These are phyloP conservation scores for Enhydra lutris DNA, from an alignment of 2,113 vertebrate species.

Conservation along the genomic window DNA sequence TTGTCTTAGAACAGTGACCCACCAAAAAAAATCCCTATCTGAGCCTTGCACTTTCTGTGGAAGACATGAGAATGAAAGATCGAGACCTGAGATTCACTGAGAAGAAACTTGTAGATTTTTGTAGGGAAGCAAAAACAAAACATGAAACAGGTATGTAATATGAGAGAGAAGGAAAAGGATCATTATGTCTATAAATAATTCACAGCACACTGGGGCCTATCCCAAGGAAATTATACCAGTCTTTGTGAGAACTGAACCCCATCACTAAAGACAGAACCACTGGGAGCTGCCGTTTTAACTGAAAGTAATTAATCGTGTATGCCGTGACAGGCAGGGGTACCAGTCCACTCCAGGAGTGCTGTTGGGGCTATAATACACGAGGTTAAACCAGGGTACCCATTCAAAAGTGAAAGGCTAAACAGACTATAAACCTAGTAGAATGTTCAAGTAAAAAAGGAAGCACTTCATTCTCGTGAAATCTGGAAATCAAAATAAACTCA, in stretches of 20 bases:
- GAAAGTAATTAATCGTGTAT: not conserved
- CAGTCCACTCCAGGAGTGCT: fast-evolving
- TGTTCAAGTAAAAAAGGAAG: not conserved
- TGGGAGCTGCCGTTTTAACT: not conserved
- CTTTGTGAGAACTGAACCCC: not conserved
- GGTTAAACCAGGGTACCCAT: not conserved
- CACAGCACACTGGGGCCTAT: not conserved
- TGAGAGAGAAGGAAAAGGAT: not conserved
- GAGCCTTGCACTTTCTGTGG: not conserved
- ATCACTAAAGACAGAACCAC: not conserved
- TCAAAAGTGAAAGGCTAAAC: not conserved
- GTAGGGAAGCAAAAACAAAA: not conserved
- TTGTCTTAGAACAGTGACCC: not conserved
- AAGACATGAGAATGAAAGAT: not conserved
- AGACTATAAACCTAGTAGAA: not conserved
- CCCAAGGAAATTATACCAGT: not conserved
- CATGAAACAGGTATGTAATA: not conserved
- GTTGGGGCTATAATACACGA: not conserved
- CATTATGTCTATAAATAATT: not conserved
- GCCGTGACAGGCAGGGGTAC: fast-evolving
- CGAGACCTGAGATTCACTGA: not conserved
- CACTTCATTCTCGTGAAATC: not conserved
- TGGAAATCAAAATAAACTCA: slow-evolving; percentile 34
- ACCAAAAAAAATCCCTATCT: not conserved
- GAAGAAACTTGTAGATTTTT: not conserved